These are phyloP conservation scores for Crenuchus spilurus DNA, from an alignment of 2,797 vertebrate genomes.

Conservation along the genomic window DNA sequence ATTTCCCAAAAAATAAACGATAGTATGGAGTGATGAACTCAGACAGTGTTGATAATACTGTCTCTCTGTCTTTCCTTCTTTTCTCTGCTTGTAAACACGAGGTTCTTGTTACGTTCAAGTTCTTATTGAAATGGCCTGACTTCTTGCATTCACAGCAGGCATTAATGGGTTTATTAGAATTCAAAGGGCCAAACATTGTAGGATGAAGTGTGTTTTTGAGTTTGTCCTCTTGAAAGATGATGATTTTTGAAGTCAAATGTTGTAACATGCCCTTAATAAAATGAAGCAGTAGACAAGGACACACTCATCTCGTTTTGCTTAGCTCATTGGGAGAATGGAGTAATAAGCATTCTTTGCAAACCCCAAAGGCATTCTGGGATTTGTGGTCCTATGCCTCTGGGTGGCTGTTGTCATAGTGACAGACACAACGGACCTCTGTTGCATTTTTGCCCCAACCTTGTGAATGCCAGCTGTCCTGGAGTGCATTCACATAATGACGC, in stretches of 20 bases:
- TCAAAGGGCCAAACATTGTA: neutral
- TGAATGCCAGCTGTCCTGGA: neutral
- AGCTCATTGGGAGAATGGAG: neutral
- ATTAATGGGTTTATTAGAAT: neutral
- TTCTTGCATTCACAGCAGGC: neutral
- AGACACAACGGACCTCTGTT: constrained; percentile 67
- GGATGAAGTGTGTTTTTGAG: too few relatives aligned
- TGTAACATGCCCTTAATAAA: constrained; percentile 13
- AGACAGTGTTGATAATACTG: neutral
- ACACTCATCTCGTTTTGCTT: neutral
- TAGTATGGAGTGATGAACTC: neutral
- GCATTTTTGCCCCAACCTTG: constrained; percentile 32
- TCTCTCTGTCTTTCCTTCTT: neutral
- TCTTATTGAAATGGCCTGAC: neutral
- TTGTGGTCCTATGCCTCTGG: constrained; percentile 54
- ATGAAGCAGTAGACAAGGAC: neutral
- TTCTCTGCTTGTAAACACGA: neutral
- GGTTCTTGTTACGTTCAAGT: neutral
- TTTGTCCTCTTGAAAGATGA: too few relatives aligned
- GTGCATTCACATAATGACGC: constrained; percentile 51
- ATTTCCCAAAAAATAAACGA: neutral
- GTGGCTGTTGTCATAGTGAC: constrained; percentile 64
- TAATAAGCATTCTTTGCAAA: constrained; percentile 19
- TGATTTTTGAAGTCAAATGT: neutral
- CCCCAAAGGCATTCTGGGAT: constrained; percentile 22